These are phyloP conservation scores for Dendrolimus pini DNA, from an alignment of 2,888 invertebrate species.

Conservation along the genomic window DNA sequence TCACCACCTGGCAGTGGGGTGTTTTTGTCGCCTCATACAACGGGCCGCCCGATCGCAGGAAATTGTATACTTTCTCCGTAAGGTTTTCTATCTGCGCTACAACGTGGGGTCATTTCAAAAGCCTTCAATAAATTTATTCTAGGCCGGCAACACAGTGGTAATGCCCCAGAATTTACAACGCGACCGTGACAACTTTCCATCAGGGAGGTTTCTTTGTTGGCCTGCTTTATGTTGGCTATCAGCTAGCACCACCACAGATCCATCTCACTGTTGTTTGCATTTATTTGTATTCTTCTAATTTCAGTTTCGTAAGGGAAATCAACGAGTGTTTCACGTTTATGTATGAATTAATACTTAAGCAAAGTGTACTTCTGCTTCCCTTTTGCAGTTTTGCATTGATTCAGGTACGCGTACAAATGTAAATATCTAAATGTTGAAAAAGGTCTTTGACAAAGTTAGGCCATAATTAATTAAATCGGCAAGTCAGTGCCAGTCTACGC, in stretches of 20 bases:
- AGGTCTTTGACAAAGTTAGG: too few species aligned
- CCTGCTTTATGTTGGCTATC: too few species aligned
- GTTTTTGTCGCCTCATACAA: too few species aligned
- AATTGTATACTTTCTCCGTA: not conserved
- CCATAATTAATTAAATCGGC: too few species aligned
- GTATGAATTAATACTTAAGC: constrained; percentile 3
- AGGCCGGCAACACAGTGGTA: not conserved
- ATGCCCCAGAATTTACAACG: not conserved
- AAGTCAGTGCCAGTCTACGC: too few species aligned
- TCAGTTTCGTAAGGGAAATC: constrained; percentile 1
- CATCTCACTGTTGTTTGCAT: too few species aligned
- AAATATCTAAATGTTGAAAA: too few species aligned
- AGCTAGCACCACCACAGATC: too few species aligned
- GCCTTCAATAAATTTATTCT: not conserved
- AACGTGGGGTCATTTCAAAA: not conserved
- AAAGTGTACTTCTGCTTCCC: constrained; percentile 1
- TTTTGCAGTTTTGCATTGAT: constrained; percentile 1
- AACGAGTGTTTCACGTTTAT: constrained; percentile 1
- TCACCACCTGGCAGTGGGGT: too few species aligned
- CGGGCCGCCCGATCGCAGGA: too few species aligned
- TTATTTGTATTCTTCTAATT: not conserved
- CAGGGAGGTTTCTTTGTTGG: too few species aligned
- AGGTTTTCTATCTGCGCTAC: not conserved
- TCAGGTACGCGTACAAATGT: not conserved
- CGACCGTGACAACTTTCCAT: too few species aligned